Base-by-base conservation (phyloP, 2,113 vertebrate genomes). In the Ochotona princeps region DNA sequence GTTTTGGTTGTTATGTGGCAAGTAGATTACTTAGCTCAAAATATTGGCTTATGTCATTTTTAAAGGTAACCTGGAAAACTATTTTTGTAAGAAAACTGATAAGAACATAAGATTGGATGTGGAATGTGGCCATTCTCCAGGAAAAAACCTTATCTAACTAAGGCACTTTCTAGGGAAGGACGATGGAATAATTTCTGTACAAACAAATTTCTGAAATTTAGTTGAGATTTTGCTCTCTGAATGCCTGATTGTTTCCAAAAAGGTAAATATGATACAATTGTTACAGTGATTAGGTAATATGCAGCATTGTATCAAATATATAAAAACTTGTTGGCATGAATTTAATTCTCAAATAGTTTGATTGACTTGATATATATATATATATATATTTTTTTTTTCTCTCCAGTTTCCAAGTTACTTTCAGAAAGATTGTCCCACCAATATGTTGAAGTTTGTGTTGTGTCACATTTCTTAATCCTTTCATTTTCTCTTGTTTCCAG, bases 181-280 rank as follows among this genome's bases (percentile, higher is more conserved):
- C 67, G 14, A 7, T 20, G 3, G 28, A 9, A n/a, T 1, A 18
- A 66, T 25, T 5, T 20, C 9, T 35, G n/a, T 26, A 9, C 1
- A 10, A 11, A 9, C 1, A 10, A 11, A 35, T 75, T 9, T 30
- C 7, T n/a, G 0, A 4, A 23, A 38, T 87, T 78, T 35, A 32
- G 28, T 11, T 69, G 74, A 80, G 26, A 54, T 80, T 80, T 69
- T 30, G 10, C 7, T 25, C n/a, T 8, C 12, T 11, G 0, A 65
- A 84, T 70, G 7, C 38, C 57, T 30, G 30, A 69, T 73, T 84
- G 47, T 38, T 83, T 91, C 84, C 32, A 75, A 93, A 70, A 91
- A 93, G 11, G 20, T 6, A 78, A 35, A 7, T 47, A 15, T 38
- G 38, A 67, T 54, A 44, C 4, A 69, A 32, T 17, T n/a, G 57